Base-by-base conservation (phyloP, 2,113 vertebrate genomes). In the Phrynosoma platyrhinos region DNA sequence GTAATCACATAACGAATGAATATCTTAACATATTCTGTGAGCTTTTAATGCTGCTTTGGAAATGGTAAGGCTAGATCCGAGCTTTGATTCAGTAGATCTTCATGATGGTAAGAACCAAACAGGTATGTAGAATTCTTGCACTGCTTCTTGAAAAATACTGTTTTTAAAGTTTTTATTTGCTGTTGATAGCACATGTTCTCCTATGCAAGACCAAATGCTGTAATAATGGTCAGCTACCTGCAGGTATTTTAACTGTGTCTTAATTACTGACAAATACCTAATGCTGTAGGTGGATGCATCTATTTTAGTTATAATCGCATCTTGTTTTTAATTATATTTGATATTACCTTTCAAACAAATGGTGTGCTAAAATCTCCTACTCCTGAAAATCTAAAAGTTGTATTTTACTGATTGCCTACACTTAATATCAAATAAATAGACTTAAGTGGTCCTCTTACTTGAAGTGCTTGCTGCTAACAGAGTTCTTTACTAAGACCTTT, bases 211-310 rank as follows among this genome's bases (percentile, higher is more conserved):
- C 75, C 32, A 66, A 80, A 80, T 69, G 76, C 32, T 58, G 32
- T 27, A 74, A 47, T 13, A 23, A 80, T 76, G 21, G 32, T 47
- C 87, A 86, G 52, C 83, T 87, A 55, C 58, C 71, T 36, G 80
- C 47, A 47, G 47, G 21, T 16, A 23, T 85, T 36, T 58, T 12
- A 47, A 69, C 66, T 66, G 23, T 58, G 66, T 27, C 7, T 32
- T 75, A 40, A 64, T 86, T 78, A 53, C 80, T 88, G 58, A 86
- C 42, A 82, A 80, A 68, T 80, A 55, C 40, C 72, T 80, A 79
- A 85, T 87, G 86, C 53, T 80, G 83, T 47, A 68, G 71, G 47
- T 32, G 16, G 79, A 78, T 4, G 42, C 89, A 36, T 62, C 64
- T 84, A 13, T 72, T 53, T 58, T 62, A 62, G 18, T 3, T 62